Conservation (phyloP, 2,797 vertebrate species). For the Parambassis ranga region DNA sequence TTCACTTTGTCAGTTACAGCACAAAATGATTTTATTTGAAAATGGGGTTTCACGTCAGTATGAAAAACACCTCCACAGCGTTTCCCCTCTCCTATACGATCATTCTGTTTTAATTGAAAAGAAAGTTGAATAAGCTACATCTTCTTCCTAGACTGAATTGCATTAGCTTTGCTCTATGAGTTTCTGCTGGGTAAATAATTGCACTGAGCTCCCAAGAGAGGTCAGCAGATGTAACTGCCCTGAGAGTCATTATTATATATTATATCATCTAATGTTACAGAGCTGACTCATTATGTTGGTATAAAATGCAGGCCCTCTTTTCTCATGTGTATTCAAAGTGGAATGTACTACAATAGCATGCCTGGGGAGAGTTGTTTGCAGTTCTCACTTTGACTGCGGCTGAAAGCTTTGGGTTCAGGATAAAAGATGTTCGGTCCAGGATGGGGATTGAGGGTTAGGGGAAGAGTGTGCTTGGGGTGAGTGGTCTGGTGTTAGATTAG, state of each 20-base stretch:
- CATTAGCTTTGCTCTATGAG: conserved; percentile 61
- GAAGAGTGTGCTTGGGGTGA: not conserved
- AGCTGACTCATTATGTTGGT: conserved; percentile 54
- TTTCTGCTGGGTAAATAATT: conserved; percentile 71
- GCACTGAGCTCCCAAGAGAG: conserved; percentile 59
- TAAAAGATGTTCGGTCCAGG: not conserved
- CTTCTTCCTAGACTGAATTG: conserved; percentile 47
- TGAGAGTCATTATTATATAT: conserved; percentile 69
- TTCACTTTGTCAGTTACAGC: conserved; percentile 13
- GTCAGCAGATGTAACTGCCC: conserved; percentile 66
- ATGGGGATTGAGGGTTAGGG: not conserved
- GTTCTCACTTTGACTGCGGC: not conserved
- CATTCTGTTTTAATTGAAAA: conserved; percentile 49
- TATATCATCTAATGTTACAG: conserved; percentile 61
- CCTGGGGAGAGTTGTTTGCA: conserved; percentile 6
- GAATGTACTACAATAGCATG: conserved; percentile 15
- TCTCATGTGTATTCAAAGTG: conserved; percentile 46
- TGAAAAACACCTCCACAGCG: not conserved
- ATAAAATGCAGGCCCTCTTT: conserved; percentile 33
- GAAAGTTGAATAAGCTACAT: conserved; percentile 49
- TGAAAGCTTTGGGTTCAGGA: conserved; percentile 1
- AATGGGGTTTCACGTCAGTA: conserved; percentile 3
- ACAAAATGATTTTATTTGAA: conserved; percentile 27
- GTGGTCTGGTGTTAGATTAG: conserved; percentile 6
- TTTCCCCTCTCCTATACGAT: conserved; percentile 9